These are phyloP conservation scores for Spatulosminthurus flaviceps DNA, from an alignment of 2,888 invertebrate species.

Conservation along the genomic window DNA sequence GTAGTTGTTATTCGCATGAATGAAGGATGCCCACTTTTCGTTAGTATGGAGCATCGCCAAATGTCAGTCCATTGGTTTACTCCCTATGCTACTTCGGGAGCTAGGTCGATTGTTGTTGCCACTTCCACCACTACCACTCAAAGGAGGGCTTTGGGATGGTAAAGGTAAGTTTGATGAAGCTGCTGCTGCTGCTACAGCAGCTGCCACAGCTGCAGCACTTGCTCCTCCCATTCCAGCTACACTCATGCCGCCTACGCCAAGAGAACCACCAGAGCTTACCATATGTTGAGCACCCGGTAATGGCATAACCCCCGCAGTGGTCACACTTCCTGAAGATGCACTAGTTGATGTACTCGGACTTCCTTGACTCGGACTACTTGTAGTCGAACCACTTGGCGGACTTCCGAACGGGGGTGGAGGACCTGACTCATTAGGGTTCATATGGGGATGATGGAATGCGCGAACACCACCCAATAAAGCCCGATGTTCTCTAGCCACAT, in stretches of 20 bases:
- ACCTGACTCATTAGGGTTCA: slow-evolving; percentile 58
- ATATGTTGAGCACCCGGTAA: slow-evolving; percentile 53
- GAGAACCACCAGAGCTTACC: slow-evolving; percentile 53
- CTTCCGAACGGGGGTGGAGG: slow-evolving; percentile 60
- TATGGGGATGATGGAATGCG: slow-evolving; percentile 62
- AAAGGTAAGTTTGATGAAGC: slow-evolving; percentile 56
- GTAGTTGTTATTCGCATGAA: slow-evolving; percentile 63
- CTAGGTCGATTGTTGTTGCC: slow-evolving; percentile 60
- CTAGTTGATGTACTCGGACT: slow-evolving; percentile 61
- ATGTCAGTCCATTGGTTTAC: slow-evolving; percentile 64
- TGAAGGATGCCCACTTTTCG: slow-evolving; percentile 63
- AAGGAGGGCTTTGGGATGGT: slow-evolving; percentile 59
- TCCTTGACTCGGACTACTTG: slow-evolving; percentile 63
- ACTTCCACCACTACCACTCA: slow-evolving; percentile 54
- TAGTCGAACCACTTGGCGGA: slow-evolving; percentile 60
- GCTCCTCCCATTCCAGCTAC: slow-evolving; percentile 55
- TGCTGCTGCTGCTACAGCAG: slow-evolving; percentile 57
- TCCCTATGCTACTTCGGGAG: slow-evolving; percentile 61
- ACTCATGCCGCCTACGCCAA: slow-evolving; percentile 56
- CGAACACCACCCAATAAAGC: slow-evolving; percentile 62
- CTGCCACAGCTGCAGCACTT: slow-evolving; percentile 48
- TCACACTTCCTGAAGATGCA: slow-evolving; percentile 55
- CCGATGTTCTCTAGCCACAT: slow-evolving; percentile 83
- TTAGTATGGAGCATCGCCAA: slow-evolving; percentile 63
- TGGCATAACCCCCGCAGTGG: slow-evolving; percentile 55